phyloP scores from a whole-genome alignment of 2,888 invertebrate genomes.

The Drosophila bunnanda region DNA sequence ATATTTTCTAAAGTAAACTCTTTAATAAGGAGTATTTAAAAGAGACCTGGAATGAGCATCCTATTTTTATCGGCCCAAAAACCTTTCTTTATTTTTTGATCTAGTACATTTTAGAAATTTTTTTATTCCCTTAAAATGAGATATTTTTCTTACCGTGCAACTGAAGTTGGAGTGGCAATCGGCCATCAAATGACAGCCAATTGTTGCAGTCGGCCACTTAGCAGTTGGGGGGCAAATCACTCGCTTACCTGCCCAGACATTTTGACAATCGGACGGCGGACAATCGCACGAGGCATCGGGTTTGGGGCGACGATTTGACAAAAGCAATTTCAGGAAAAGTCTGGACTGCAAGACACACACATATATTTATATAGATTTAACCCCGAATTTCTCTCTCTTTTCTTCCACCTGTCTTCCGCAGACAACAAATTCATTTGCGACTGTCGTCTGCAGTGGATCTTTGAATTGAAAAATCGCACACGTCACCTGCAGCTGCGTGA shows the following conservation, averaged over 20 bases:
- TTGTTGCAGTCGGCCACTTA: conserved; percentile 77
- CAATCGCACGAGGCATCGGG: conserved; percentile 4
- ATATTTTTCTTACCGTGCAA: neutral
- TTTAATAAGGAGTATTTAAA: neutral
- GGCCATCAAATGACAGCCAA: conserved; percentile 74
- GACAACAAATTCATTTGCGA: conserved; percentile 94
- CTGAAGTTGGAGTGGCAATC: conserved; percentile 24
- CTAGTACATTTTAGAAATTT: too few species aligned
- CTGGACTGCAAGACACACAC: conserved; percentile 11
- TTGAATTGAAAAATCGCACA: conserved; percentile 89
- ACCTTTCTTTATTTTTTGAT: neutral
- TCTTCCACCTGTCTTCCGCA: conserved; percentile 85
- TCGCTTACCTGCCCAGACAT: conserved; percentile 46
- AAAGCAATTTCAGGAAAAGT: conserved; percentile 68
- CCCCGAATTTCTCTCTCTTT: conserved; percentile 20
- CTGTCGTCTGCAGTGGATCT: conserved; percentile 93
- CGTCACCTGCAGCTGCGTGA: conserved; percentile 89
- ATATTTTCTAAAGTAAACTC: neutral
- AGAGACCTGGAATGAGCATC: neutral
- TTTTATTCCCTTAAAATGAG: neutral
- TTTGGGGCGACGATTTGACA: conserved; percentile 58
- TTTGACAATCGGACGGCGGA: conserved; percentile 8
- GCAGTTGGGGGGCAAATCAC: conserved; percentile 45
- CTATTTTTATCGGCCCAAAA: neutral
- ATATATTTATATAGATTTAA: conserved; percentile 26